Evolutionary conservation across 2,113 vertebrate genomes (phyloP), one percentile per base, ranked within the genome.

Genomic region (Physeter macrocephalus): DNA sequence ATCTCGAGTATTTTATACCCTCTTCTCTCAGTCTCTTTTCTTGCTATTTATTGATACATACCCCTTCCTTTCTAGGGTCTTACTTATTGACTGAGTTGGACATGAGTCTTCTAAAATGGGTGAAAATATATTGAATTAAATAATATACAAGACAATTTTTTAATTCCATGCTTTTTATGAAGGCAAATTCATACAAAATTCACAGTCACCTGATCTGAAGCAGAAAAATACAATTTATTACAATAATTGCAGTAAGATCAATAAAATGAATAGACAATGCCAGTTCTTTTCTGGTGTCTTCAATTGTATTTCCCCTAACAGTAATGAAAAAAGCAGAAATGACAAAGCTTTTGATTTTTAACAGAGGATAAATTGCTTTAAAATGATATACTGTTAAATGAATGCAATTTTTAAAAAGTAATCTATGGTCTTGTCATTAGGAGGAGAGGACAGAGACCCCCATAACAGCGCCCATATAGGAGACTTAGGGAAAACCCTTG

Each of bases 401-500:
- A 59, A 34, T 88, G 2, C 13, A 41, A 52, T 34, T 43, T 43
- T 46, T 0, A 67, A 96, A 88, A 34, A 46, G 14, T 23, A 62
- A 39, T 34, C 10, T 36, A 3, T 85, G 9, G 8, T 59, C 39
- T 84, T n/a, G 39, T 6, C 18, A 62, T 1, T 27, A 10, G 20
- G 29, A 61, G 5, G 20, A 69, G 8, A 62, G 25, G 43, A 6
- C 2, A 46, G 12, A 84, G 8, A 6, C 25, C 59, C 59, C 9
- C 12, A 2, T 1, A 14, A 34, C 0, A 85, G 31, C 1, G 1
- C 9, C 8, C 5, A 29, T 39, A 34, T 61, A 66, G 52, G 43
- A 89, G 15, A 46, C 14, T 25, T 61, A 52, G 21, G 17, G 25
- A 89, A 88, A n/a, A 12, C 7, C 3, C 15, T n/a, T 6, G 2